A percentile compares a stretch with the other conserved stretches of the same genome.
Evolutionary conservation across 2,797 vertebrate species (phyloP).

Genomic region (Gastrophryne carolinensis): DNA sequence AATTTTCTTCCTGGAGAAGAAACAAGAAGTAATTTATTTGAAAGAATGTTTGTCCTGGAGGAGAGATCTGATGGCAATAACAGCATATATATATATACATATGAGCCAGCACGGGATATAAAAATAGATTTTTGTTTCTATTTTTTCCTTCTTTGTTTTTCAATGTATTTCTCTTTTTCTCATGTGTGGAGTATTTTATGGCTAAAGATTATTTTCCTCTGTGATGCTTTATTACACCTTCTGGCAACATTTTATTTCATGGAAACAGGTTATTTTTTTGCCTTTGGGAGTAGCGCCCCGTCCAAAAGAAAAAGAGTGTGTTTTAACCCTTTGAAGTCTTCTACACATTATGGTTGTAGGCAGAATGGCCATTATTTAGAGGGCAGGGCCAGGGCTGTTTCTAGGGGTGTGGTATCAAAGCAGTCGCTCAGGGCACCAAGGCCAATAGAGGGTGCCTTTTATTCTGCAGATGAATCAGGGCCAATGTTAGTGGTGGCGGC

Average conservation of each 20-base stretch:
- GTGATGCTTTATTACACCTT: neutral
- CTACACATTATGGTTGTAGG: too few species aligned
- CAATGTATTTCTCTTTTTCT: neutral
- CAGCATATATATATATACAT: too few species aligned
- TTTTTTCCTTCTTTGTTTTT: neutral
- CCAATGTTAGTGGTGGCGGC: too few species aligned
- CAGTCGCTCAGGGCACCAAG: too few species aligned
- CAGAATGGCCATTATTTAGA: too few species aligned
- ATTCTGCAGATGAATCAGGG: too few species aligned
- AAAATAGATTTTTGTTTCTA: neutral
- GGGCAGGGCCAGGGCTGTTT: too few species aligned
- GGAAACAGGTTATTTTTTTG: neutral
- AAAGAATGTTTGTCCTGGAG: constrained; percentile 36
- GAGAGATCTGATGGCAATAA: neutral
- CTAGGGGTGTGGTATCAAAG: too few species aligned
- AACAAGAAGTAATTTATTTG: neutral
- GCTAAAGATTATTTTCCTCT: neutral
- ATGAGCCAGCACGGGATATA: too few species aligned
- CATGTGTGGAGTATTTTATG: neutral
- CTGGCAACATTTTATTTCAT: neutral
- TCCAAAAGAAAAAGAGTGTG: neutral
- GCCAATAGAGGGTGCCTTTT: too few species aligned
- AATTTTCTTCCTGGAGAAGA: too few species aligned
- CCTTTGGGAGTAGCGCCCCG: neutral
- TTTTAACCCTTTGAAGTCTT: neutral